A percentile compares a stretch with the other conserved stretches of the same genome.
phyloP scores from a whole-genome alignment of 2,797 vertebrate species.

The Sebastes baramenuke region DNA sequence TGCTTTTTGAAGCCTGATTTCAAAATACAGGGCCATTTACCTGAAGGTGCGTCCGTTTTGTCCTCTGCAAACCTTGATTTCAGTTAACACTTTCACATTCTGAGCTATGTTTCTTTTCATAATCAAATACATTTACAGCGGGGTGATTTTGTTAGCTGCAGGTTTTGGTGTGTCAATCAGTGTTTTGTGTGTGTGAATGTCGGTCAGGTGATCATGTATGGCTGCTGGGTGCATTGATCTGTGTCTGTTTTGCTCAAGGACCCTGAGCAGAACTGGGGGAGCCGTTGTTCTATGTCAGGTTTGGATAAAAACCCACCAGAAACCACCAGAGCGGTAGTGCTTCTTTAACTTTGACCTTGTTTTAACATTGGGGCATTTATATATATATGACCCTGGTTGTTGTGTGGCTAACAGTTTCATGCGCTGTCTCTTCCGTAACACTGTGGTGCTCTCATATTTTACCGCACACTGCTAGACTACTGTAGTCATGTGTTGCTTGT shows the following conservation, averaged over 20 bases:
- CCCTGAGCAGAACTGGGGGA: constrained; percentile 67
- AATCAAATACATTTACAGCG: not conserved
- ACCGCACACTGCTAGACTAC: constrained; percentile 11
- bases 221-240: constrained; percentile 60
- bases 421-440: constrained; percentile 40
- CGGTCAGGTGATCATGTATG: not conserved
- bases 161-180: not conserved
- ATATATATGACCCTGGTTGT: constrained; percentile 11
- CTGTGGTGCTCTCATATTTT: constrained; percentile 5
- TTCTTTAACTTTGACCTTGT: constrained; percentile 61
- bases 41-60: not conserved
- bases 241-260: constrained; percentile 78
- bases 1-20: constrained; percentile 16
- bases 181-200: not conserved
- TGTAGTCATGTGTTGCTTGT: constrained; percentile 32
- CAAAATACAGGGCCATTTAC: not conserved
- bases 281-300: constrained; percentile 64
- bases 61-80: not conserved
- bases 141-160: not conserved
- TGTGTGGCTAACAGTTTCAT: constrained; percentile 38
- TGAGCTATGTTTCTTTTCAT: too few species aligned
- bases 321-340: constrained; percentile 66
- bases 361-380: constrained; percentile 30
- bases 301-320: constrained; percentile 71
- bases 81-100: not conserved